Evolutionary conservation across 2,113 vertebrate species (phyloP), one percentile per base, ranked within the genome.

Genomic region (Columba livia): DNA sequence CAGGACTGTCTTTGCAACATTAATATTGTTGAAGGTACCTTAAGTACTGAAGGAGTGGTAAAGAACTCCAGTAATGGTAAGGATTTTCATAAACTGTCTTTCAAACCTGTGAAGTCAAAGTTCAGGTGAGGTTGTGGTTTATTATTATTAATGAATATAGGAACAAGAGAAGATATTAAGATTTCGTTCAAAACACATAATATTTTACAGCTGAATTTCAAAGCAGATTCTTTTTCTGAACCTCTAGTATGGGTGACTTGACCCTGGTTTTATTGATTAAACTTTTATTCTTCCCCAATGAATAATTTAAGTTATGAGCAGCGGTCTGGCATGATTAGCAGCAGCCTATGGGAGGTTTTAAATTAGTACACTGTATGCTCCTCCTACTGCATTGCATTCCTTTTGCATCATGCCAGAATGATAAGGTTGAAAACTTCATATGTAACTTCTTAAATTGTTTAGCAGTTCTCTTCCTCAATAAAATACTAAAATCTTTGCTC

Each of bases 241-340:
- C 51, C 42, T 96, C 42, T 79, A 14, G 54, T 66, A 53, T 75
- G 40, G 77, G 83, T 91, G 96, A 91, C 61, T 87, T 97, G 92
- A 97, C 95, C 96, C 94, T 96, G 64, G 88, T 96, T 97, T 97
- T 96, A 97, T 95, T 97, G 96, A 97, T 97, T 97, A 97, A 98
- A 94, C 75, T 96, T 98, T 98, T 96, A 97, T 96, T 97, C 90
- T 96, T 96, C n/a, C 34, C 60, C 85, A 89, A 96, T 98, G 95
- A 98, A 98, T 97, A 96, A 98, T 98, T 97, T 95, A 97, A 75
- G 65, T 77, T 47, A 85, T 40, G 64, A 88, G 65, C 82, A 61
- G 75, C 85, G 95, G 74, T 16, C 85, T 93, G 85, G 31, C 79
- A 96, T 92, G 95, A 88, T 92, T 92, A 90, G 71, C 81, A 82